Evolutionary conservation across 2,888 invertebrate genomes (phyloP).

Genomic region (Phasia obesa): DNA sequence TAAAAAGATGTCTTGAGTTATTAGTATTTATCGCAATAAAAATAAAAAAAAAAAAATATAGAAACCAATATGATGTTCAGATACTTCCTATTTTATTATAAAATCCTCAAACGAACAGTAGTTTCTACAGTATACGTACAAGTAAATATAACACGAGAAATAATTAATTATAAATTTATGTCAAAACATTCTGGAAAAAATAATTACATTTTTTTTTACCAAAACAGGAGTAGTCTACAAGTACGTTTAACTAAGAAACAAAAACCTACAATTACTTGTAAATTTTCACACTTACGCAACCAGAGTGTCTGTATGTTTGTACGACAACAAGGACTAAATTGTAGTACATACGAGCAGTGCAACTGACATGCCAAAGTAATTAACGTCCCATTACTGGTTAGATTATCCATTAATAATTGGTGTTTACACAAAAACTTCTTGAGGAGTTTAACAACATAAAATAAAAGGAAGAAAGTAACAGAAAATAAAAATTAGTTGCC

Average conservation of each 20-base stretch:
- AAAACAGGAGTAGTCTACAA: constrained; percentile 9
- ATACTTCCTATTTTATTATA: constrained; percentile 18
- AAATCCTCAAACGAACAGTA: neutral
- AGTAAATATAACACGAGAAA: constrained; percentile 24
- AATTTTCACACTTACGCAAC: constrained; percentile 61
- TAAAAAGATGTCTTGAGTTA: too few species aligned
- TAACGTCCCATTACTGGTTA: constrained; percentile 82
- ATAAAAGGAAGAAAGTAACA: neutral
- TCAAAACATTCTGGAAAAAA: constrained; percentile 62
- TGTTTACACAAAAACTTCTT: constrained; percentile 67
- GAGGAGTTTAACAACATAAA: neutral
- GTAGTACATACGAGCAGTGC: constrained; percentile 64
- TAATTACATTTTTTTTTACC: constrained; percentile 65
- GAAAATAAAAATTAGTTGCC: constrained; percentile 12
- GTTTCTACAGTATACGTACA: constrained; percentile 1
- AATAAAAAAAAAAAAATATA: too few species aligned
- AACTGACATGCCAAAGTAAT: constrained; percentile 79
- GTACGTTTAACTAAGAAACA: constrained; percentile 44
- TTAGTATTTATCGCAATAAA: too few species aligned
- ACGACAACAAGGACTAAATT: constrained; percentile 21
- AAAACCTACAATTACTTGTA: constrained; percentile 61
- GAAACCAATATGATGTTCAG: constrained; percentile 3
- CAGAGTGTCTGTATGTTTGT: constrained; percentile 2
- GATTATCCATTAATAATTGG: constrained; percentile 82
- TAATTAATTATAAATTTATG: constrained; percentile 70